phyloP scores from a whole-genome alignment of 2,113 vertebrate genomes.

The Pygathrix nemaeus region DNA sequence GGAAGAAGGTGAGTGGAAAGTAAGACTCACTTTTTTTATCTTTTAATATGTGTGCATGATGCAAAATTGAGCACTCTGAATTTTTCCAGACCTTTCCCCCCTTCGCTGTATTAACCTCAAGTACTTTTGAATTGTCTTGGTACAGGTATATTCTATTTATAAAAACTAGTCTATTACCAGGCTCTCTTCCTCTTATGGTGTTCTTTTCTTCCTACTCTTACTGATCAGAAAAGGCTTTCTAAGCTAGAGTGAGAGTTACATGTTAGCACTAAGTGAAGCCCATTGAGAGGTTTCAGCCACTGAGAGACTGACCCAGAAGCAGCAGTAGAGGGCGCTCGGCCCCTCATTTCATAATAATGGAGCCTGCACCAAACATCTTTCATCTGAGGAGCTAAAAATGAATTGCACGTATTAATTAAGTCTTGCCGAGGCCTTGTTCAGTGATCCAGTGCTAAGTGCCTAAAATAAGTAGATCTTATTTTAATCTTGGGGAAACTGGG shows the following conservation, averaged over 20 bases:
- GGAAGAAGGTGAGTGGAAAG: not conserved
- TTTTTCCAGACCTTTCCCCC: not conserved
- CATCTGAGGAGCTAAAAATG: slow-evolving; percentile 36
- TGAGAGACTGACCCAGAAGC: not conserved
- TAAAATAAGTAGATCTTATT: slow-evolving; percentile 57
- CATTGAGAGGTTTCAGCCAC: fast-evolving
- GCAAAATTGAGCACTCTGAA: not conserved
- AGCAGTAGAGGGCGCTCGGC: slow-evolving; percentile 71
- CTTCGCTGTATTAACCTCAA: not conserved
- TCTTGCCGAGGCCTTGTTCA: slow-evolving; percentile 7
- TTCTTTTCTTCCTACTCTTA: not conserved
- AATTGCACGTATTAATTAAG: slow-evolving; percentile 63
- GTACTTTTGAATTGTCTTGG: not conserved
- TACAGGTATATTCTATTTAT: not conserved
- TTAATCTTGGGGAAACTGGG: slow-evolving; percentile 42
- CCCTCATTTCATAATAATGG: not conserved
- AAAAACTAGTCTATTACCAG: not conserved
- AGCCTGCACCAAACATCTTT: not conserved
- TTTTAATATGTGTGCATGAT: not conserved
- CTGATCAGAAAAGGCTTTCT: not conserved
- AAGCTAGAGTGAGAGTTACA: not conserved
- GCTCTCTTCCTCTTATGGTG: not conserved
- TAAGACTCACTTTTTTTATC: not conserved
- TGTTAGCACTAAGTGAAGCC: not conserved
- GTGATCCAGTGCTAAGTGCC: slow-evolving; percentile 53